A percentile compares a stretch with the other conserved stretches of the same genome.
Evolutionary conservation across 2,797 vertebrate species (phyloP).

Genomic region (Delichon dasypus): DNA sequence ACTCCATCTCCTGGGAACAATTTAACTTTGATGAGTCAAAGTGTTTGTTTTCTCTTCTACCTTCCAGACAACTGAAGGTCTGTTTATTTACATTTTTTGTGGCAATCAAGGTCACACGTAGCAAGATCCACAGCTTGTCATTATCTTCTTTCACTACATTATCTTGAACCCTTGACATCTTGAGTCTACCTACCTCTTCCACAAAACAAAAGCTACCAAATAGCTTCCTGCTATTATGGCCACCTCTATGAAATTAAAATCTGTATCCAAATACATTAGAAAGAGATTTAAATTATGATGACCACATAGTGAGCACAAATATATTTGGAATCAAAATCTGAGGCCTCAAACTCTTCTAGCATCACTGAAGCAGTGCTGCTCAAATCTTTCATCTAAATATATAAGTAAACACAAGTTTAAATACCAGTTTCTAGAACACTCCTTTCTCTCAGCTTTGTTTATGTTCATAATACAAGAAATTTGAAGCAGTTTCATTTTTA

Average conservation of each 20-base stretch:
- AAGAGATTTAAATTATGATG: not conserved
- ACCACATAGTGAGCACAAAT: not conserved
- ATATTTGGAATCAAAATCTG: not conserved
- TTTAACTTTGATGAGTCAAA: not conserved
- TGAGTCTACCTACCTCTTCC: not conserved
- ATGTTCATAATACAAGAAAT: not conserved
- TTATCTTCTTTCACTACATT: not conserved
- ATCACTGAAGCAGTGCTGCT: not conserved
- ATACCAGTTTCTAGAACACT: not conserved
- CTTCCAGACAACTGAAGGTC: not conserved
- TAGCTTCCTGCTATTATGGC: not conserved
- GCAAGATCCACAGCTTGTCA: not conserved
- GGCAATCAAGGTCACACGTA: not conserved
- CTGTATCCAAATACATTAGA: not conserved
- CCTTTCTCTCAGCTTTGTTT: not conserved
- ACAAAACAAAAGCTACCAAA: not conserved
- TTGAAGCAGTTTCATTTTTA: not conserved
- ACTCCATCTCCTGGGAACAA: not conserved
- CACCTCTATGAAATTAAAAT: not conserved
- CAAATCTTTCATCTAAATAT: not conserved
- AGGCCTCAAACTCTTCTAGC: not conserved
- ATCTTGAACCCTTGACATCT: not conserved
- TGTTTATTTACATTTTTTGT: not conserved
- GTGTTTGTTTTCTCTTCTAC: not conserved
- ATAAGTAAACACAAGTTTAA: not conserved